Conservation (phyloP, 2,888 invertebrate genomes). For the Ichneumoninae sp. region DNA sequence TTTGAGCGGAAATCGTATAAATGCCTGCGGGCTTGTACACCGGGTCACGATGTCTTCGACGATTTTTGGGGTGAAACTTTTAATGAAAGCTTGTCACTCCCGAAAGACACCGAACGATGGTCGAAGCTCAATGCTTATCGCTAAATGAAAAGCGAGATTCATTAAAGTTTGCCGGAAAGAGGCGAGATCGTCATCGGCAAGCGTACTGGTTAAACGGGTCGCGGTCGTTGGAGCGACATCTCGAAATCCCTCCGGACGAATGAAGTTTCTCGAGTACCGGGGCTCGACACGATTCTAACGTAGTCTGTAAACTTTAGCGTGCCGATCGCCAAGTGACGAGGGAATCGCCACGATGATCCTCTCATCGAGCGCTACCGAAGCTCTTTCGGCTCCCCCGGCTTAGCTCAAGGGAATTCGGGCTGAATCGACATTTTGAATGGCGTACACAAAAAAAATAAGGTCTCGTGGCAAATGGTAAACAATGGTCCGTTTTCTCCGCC, state of each 20-base stretch:
- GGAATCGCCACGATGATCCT: slow-evolving; percentile 1
- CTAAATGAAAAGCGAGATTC: not conserved
- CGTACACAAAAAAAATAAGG: not conserved
- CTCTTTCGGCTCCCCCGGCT: not conserved
- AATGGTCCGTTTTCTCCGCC: too few species aligned
- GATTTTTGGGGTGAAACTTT: not conserved
- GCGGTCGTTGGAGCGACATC: not conserved
- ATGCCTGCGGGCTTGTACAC: not conserved
- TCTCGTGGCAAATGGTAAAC: too few species aligned
- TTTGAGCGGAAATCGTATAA: slow-evolving; percentile 12
- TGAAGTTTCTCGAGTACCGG: slow-evolving; percentile 19
- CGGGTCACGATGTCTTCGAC: not conserved
- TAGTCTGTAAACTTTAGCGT: not conserved
- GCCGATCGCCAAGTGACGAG: slow-evolving; percentile 15
- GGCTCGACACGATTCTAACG: slow-evolving; percentile 18
- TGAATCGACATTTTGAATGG: not conserved
- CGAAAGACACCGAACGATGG: not conserved
- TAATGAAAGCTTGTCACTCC: not conserved
- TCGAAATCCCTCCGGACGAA: not conserved
- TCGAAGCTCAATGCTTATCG: not conserved
- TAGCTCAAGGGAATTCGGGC: not conserved
- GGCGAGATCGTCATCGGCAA: not conserved
- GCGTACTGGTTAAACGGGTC: not conserved
- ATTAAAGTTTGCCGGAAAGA: not conserved
- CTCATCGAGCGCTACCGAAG: not conserved